Percentiles rank a stretch among this genome's conserved stretches.
phyloP scores from a whole-genome alignment of 2,113 vertebrate genomes.

The Syrrhaptes paradoxus region DNA sequence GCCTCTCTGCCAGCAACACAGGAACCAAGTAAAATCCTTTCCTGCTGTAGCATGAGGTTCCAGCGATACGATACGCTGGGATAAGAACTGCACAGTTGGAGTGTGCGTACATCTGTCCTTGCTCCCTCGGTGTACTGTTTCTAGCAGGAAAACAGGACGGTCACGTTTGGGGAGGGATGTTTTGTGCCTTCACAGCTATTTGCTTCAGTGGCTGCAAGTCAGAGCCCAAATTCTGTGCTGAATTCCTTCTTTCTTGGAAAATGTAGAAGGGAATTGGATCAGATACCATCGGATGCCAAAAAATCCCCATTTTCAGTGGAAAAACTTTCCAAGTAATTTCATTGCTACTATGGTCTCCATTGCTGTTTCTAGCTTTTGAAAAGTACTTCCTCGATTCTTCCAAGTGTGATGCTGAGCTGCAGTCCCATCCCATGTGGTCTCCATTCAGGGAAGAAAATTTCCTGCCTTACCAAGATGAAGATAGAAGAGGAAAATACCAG shows the following conservation, averaged over 20 bases:
- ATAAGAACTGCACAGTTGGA: background rate
- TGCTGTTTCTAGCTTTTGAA: background rate
- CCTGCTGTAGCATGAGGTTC: rapidly evolving
- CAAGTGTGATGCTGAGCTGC: background rate
- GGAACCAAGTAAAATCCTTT: background rate
- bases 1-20: background rate
- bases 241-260: background rate
- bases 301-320: background rate
- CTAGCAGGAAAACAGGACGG: background rate
- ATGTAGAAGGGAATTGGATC: background rate
- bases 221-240: background rate
- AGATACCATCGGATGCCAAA: background rate
- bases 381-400: background rate
- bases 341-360: rapidly evolving
- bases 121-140: background rate
- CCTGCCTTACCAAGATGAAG: background rate
- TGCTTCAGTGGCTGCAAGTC: background rate
- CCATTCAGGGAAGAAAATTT: background rate
- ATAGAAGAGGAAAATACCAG: background rate
- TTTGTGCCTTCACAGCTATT: background rate
- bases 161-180: background rate
- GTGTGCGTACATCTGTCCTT: background rate
- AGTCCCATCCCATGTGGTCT: background rate
- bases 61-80: rapidly evolving
- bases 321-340: background rate